Base-by-base conservation (phyloP, 2,888 invertebrate species). In the Chrysomela aeneicollis region DNA sequence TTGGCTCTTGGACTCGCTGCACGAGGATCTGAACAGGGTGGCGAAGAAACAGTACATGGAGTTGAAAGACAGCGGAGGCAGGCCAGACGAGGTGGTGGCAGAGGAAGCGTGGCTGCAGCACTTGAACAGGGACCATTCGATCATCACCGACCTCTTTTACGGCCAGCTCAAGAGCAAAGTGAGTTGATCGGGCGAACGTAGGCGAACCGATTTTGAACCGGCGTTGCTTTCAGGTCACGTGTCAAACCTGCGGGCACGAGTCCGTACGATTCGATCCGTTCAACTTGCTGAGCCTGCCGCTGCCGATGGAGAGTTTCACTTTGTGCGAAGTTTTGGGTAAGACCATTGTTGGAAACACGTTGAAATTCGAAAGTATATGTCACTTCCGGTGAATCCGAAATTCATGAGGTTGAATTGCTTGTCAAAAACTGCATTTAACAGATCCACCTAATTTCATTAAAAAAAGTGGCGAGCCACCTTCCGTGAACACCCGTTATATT, bases 221-320 rank as follows among this genome's bases (percentile, higher is more conserved):
- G n/a, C 9, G 42, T 21, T 37, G 49, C 59, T 63, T 53, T 62
- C 57, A 81, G 82, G 87, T 90, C 58, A 89, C 90, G 53, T 97
- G 97, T 82, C 87, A 90, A 76, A 88, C 89, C 19, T 97, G 97
- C 84, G 90, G 89, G 9, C 89, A 90, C 70, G 92, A 93, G 76
- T 94, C 93, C 58, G 93, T 94, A 63, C 87, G 93, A 49, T 97
- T 96, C 83, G 97, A 97, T 84, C 92, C 95, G 1, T 97, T 96
- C 85, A 95, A 94, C 82, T 90, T 94, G 83, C 87, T 97, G 53
- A 82, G 94, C 71, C 85, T 97, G 75, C 96, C 96, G 63, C 85
- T 97, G 74, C 96, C 96, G 19, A 93, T 96, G 87, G 96, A 97
- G 83, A 91, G 91, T 80, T 92, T 88, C 76, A 88, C 92, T 54